A percentile compares a stretch with the other conserved stretches of the same genome.
Evolutionary conservation across 1,140 invertebrate genomes (phyloP).

Genomic region (Physella acuta): DNA sequence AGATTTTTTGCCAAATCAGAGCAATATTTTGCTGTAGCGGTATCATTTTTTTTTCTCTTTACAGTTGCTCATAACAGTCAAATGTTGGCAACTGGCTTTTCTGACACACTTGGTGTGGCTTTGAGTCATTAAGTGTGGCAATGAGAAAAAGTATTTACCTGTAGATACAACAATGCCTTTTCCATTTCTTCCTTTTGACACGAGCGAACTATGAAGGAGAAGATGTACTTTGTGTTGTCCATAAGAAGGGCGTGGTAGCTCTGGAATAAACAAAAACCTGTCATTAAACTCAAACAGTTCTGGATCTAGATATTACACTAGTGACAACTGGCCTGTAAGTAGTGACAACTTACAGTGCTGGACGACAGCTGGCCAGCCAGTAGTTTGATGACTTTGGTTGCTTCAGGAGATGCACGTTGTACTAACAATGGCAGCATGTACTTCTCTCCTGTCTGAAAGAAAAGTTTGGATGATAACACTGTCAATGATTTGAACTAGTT

Average conservation of each 20-base stretch:
- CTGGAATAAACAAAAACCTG: conserved; percentile 31
- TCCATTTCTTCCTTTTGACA: conserved; percentile 53
- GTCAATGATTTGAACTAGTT: neutral
- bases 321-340: too few relatives aligned
- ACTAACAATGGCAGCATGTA: conserved; percentile 56
- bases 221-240: conserved; percentile 57
- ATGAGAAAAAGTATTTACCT: too few relatives aligned
- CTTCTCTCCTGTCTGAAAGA: conserved; percentile 50
- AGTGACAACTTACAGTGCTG: neutral
- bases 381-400: conserved; percentile 51
- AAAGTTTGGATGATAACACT: conserved; percentile 26
- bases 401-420: conserved; percentile 48
- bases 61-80: too few relatives aligned
- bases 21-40: too few relatives aligned
- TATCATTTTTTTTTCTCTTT: too few relatives aligned
- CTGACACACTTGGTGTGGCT: too few relatives aligned
- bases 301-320: neutral
- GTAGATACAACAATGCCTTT: conserved; percentile 52
- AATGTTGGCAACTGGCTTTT: too few relatives aligned
- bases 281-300: neutral
- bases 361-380: conserved; percentile 33
- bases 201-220: conserved; percentile 57
- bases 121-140: too few relatives aligned
- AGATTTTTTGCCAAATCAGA: too few relatives aligned
- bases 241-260: conserved; percentile 53